Evolutionary conservation across 1,140 invertebrate species (phyloP).

Genomic region (Medauroidea extradentata): DNA sequence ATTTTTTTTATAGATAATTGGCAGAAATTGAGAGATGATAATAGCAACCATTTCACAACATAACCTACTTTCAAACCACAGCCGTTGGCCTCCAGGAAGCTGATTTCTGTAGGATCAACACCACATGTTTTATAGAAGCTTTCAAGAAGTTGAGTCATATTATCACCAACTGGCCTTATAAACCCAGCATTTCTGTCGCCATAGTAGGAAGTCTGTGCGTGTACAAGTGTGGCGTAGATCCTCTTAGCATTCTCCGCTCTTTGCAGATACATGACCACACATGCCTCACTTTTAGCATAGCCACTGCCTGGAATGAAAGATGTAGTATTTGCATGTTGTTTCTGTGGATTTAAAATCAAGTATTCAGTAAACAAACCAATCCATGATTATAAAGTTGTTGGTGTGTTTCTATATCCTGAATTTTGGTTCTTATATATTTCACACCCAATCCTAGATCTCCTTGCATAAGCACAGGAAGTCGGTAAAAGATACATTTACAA

Average conservation of each 20-base stretch:
- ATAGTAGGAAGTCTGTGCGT: conserved; percentile 43
- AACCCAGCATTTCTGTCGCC: conserved; percentile 43
- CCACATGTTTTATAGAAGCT: conserved; percentile 86
- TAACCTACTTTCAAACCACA: conserved; percentile 57
- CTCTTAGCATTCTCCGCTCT: conserved; percentile 47
- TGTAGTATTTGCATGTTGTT: too few relatives aligned
- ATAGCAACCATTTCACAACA: too few relatives aligned
- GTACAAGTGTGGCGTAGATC: conserved; percentile 55
- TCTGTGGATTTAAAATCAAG: too few relatives aligned
- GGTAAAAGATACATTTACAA: too few relatives aligned
- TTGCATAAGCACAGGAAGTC: too few relatives aligned
- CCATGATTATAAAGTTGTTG: too few relatives aligned
- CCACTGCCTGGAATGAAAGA: conserved; percentile 48
- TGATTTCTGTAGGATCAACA: conserved; percentile 62
- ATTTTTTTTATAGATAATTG: too few relatives aligned
- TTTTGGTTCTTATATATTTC: too few relatives aligned
- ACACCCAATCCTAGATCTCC: too few relatives aligned
- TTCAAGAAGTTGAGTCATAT: conserved; percentile 50
- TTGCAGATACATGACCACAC: conserved; percentile 53
- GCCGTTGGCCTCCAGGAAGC: conserved; percentile 89
- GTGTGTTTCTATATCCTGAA: too few relatives aligned
- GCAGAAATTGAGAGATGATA: too few relatives aligned
- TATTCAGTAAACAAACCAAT: too few relatives aligned
- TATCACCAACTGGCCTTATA: background rate
- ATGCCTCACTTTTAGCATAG: conserved; percentile 56